These are phyloP conservation scores for Typhlichthys subterraneus DNA, from an alignment of 2,797 vertebrate species.

Conservation along the genomic window DNA sequence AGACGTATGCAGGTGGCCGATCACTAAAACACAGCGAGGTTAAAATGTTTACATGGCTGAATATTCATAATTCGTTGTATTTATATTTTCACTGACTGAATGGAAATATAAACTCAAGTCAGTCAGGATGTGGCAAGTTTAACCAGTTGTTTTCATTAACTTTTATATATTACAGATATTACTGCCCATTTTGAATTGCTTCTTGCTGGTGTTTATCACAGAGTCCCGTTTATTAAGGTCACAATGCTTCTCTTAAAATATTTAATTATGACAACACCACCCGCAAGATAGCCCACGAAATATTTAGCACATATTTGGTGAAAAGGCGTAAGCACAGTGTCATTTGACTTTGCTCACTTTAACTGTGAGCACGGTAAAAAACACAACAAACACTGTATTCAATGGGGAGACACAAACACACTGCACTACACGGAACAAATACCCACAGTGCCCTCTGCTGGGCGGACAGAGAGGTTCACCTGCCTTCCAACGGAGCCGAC, in stretches of 20 bases:
- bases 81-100: too few species aligned
- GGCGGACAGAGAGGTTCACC: constrained; percentile 25
- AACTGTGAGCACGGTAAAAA: constrained; percentile 66
- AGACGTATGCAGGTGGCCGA: constrained; percentile 12
- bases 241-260: not conserved
- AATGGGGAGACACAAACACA: constrained; percentile 28
- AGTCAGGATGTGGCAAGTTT: too few species aligned
- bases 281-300: constrained; percentile 16
- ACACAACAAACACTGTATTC: constrained; percentile 67
- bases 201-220: not conserved
- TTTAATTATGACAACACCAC: constrained; percentile 17
- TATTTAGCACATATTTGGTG: constrained; percentile 24
- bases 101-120: too few species aligned
- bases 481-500: constrained; percentile 1
- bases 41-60: constrained; percentile 1
- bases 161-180: too few species aligned
- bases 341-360: constrained; percentile 47
- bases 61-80: not conserved
- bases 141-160: not conserved
- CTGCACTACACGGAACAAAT: constrained; percentile 45
- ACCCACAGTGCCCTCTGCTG: constrained; percentile 81
- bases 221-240: not conserved
- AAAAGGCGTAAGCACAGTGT: constrained; percentile 20
- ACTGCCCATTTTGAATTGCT: not conserved
- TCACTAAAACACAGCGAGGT: not conserved